These are phyloP conservation scores for Diorhabda elongata DNA, from an alignment of 1,140 invertebrate genomes.

Conservation along the genomic window DNA sequence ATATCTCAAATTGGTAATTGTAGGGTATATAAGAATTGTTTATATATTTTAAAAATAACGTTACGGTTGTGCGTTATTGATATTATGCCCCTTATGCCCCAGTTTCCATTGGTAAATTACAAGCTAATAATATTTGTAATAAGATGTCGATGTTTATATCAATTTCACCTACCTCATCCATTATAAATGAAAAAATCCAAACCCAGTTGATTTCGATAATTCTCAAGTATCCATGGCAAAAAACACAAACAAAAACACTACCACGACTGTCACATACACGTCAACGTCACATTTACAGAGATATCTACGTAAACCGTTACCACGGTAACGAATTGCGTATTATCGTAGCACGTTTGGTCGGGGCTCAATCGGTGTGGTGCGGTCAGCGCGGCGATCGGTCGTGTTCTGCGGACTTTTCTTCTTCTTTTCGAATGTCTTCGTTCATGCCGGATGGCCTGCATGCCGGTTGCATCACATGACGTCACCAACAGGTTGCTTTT, in stretches of 20 bases:
- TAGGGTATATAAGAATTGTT: too few species aligned
- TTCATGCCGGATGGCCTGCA: slow-evolving; percentile 12
- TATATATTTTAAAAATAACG: too few species aligned
- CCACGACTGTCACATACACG: not conserved
- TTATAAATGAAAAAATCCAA: not conserved
- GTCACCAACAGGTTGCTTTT: slow-evolving; percentile 21
- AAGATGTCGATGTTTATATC: not conserved
- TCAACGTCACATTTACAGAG: slow-evolving; percentile 4
- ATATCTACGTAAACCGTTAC: slow-evolving; percentile 4
- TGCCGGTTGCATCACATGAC: slow-evolving; percentile 17
- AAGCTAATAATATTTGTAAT: too few species aligned
- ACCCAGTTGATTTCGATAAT: slow-evolving; percentile 5
- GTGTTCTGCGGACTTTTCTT: not conserved
- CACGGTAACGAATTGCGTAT: not conserved
- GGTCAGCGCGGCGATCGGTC: slow-evolving; percentile 1
- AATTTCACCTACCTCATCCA: slow-evolving; percentile 15
- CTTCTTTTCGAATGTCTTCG: slow-evolving; percentile 5
- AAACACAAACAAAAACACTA: slow-evolving; percentile 13
- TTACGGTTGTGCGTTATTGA: too few species aligned
- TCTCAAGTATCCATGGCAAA: slow-evolving; percentile 12
- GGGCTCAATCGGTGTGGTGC: not conserved
- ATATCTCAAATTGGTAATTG: too few species aligned
- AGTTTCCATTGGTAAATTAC: too few species aligned
- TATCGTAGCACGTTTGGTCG: not conserved
- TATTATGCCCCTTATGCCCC: too few species aligned